Base-by-base conservation (phyloP, 1,140 invertebrate species). In the Megathymus violae region DNA sequence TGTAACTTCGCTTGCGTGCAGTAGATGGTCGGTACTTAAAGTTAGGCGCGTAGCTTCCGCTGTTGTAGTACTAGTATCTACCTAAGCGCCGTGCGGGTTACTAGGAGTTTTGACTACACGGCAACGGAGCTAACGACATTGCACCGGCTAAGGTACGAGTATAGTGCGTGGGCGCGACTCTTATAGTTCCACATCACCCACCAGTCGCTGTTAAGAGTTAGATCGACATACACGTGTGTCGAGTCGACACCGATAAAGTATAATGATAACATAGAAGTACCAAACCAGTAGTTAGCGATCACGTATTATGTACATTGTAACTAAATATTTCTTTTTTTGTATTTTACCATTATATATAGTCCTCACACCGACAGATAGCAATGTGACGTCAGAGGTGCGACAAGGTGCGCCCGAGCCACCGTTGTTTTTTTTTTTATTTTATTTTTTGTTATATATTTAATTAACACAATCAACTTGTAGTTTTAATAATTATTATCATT, bases 401-500 rank as follows among this genome's bases (percentile, higher is more conserved):
- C 78, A 77, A 76, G 74, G 79, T 76, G 76, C 72, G 66, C 40
- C 64, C 64, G 73, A 64, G 47, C 50, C 81, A 78, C 79, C 71
- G 76, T 87, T 90, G 85, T 89, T 85, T 74, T 80, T 83, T 86
- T 80, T n/a, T n/a, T n/a, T n/a, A n/a, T 83, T 84, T 85, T 80
- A 77, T 76, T 80, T 78, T 80, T 87, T 90, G 85, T 89, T 90
- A 89, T 86, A 89, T 90, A 90, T 89, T 89, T 90, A 87, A 89
- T 85, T 85, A 85, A 89, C 84, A 88, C 88, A 88, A 88, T 84
- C 80, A 78, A 88, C 82, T 87, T 85, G 82, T 89, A 89, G 86
- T 88, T 88, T 87, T 90, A 88, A 87, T 87, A 86, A 89, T 88
- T 89, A 90, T 90, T 90, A 90, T 88, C 85, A 87, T 88, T 89